Evolutionary conservation across 2,113 vertebrate species (phyloP).

Genomic region (Epinephelus cyanopodus): DNA sequence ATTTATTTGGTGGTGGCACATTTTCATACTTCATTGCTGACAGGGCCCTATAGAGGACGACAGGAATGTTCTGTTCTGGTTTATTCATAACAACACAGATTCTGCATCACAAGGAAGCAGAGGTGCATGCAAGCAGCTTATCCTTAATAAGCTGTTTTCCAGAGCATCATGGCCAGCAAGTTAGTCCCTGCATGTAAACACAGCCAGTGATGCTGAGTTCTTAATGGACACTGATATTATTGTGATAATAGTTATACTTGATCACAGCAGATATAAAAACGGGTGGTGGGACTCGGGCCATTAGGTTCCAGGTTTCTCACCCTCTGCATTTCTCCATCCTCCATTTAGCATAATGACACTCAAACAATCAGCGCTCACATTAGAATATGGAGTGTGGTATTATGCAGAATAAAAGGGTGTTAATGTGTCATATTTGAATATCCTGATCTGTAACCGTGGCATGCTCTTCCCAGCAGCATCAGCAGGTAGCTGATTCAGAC

Average conservation of each 20-base stretch:
- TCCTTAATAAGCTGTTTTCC: slow-evolving; percentile 44
- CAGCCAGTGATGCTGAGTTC: slow-evolving; percentile 30
- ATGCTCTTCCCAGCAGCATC: slow-evolving; percentile 32
- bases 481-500: slow-evolving; percentile 58
- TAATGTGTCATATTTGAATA: slow-evolving; percentile 72
- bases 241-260: slow-evolving; percentile 66
- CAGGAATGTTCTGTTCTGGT: slow-evolving; percentile 27
- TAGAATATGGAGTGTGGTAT: slow-evolving; percentile 66
- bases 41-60: slow-evolving; percentile 13
- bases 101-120: slow-evolving; percentile 17
- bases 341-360: slow-evolving; percentile 77
- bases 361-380: slow-evolving; percentile 67
- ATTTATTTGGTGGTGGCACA: slow-evolving; percentile 18
- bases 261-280: slow-evolving; percentile 68
- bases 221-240: slow-evolving; percentile 64
- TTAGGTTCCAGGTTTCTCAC: slow-evolving; percentile 70
- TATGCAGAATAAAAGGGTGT: slow-evolving; percentile 74
- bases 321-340: slow-evolving; percentile 67
- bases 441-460: slow-evolving; percentile 59
- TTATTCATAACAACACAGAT: slow-evolving; percentile 35
- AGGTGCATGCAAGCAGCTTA: slow-evolving; percentile 18
- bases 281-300: slow-evolving; percentile 49
- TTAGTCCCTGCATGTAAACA: slow-evolving; percentile 54
- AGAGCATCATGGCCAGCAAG: slow-evolving; percentile 5
- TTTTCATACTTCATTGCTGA: slow-evolving; percentile 48